Conservation (phyloP, 2,113 vertebrate genomes). For the Notarius lentiginosus region DNA sequence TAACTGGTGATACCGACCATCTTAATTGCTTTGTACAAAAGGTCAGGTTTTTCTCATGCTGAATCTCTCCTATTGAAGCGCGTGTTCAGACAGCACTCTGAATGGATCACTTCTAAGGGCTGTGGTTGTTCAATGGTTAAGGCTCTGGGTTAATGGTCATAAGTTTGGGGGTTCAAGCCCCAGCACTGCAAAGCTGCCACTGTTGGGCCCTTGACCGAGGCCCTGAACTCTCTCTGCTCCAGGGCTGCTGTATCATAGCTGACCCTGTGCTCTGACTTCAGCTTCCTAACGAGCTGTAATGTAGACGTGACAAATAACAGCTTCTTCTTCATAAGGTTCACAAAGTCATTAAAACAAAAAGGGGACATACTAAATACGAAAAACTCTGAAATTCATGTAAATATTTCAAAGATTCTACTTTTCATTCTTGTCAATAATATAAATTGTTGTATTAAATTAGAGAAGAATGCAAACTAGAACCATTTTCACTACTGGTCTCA, state of each 20-base stretch:
- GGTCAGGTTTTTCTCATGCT: not conserved
- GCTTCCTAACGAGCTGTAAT: too few species aligned
- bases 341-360: not conserved
- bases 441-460: not conserved
- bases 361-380: not conserved
- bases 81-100: not conserved
- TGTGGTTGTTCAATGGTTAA: too few species aligned
- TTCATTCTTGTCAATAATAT: not conserved
- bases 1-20: not conserved
- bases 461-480: not conserved
- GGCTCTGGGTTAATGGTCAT: not conserved
- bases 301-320: too few species aligned
- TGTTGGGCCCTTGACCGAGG: too few species aligned
- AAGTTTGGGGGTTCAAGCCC: not conserved
- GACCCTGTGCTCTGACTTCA: too few species aligned
- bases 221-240: too few species aligned
- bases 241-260: too few species aligned
- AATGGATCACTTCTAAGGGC: too few species aligned
- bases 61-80: not conserved
- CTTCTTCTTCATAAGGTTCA: not conserved
- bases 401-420: not conserved
- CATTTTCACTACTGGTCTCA: not conserved
- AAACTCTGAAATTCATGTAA: not conserved
- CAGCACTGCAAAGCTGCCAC: not conserved
- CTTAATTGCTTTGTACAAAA: not conserved